Evolutionary conservation across 2,797 vertebrate species (phyloP), one percentile per base, ranked within the genome.

Genomic region (Jordanella pulchra): DNA sequence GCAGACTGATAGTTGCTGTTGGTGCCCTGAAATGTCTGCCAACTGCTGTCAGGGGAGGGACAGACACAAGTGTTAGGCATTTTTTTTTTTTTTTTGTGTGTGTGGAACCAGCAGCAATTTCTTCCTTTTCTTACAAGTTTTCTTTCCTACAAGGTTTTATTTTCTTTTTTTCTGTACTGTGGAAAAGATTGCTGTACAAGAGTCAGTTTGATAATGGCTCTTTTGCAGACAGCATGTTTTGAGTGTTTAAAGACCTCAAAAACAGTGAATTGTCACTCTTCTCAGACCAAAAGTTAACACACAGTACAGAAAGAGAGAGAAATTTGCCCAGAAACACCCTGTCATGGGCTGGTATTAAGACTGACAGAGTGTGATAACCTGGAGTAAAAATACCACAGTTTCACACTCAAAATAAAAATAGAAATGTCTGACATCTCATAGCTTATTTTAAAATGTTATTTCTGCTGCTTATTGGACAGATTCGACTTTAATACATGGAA

Each of bases 31-130:
- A 87, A 84, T 69, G 74, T 74, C 78, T 84, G 83, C 81, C 77
- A 80, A 71, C 79, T 61, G 15, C 76, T 84, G 78, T 87, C 87
- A 88, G 68, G 63, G 75, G 74, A 76, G 61, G 83, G 66, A 76
- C 51, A 47, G 73, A 69, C 65, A 60, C 70, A 79, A 79, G 72
- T 79, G 73, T 84, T 76, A 7, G 67, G 72, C 82, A 76, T 84
- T 72, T 79, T 86, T 90, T 86, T 79, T 86, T 71, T 79, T 86
- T 90, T 86, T 79, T 86, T 82, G 80, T 91, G 84, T 84, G 64
- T 58, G 67, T 71, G 45, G 63, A 64, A 66, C 72, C 78, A 65
- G 50, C 50, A 53, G 50, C 80, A 76, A 84, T 68, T 56, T 75
- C 64, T 63, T 56, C 61, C 64, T 72, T 64, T 65, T 66, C 64